Conservation (phyloP, 2,113 vertebrate species). For the Malurus cyaneus region DNA sequence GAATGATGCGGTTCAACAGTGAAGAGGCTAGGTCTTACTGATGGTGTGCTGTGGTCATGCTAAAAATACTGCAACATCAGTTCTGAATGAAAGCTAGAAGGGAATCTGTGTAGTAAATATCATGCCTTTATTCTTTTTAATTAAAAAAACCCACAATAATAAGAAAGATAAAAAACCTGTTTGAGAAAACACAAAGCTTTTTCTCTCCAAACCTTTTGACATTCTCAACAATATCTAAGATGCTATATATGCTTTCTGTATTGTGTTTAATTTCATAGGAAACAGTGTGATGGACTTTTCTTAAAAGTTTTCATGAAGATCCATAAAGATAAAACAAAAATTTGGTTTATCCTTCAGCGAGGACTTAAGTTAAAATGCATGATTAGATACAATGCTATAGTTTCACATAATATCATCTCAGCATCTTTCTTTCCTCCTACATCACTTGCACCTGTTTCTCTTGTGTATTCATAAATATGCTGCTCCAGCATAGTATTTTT, state of each 20-base stretch:
- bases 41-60: rapidly evolving
- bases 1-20: neutral
- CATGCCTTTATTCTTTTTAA: neutral
- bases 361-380: neutral
- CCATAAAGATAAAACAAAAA: neutral
- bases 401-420: neutral
- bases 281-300: neutral
- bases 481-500: neutral
- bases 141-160: neutral
- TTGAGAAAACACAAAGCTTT: neutral
- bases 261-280: neutral
- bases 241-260: neutral
- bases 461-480: constrained; percentile 16
- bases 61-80: neutral
- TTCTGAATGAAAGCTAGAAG: neutral
- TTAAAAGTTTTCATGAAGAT: neutral
- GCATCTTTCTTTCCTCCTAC: neutral
- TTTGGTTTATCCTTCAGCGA: neutral
- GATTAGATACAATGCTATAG: neutral
- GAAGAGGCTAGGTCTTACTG: neutral
- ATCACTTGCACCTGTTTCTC: constrained; percentile 29
- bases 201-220: neutral
- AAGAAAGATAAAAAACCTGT: neutral
- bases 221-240: neutral
- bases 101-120: neutral